Evolutionary conservation across 2,113 vertebrate genomes (phyloP), one percentile per base, ranked within the genome.

Genomic region (Prionailurus viverrinus): DNA sequence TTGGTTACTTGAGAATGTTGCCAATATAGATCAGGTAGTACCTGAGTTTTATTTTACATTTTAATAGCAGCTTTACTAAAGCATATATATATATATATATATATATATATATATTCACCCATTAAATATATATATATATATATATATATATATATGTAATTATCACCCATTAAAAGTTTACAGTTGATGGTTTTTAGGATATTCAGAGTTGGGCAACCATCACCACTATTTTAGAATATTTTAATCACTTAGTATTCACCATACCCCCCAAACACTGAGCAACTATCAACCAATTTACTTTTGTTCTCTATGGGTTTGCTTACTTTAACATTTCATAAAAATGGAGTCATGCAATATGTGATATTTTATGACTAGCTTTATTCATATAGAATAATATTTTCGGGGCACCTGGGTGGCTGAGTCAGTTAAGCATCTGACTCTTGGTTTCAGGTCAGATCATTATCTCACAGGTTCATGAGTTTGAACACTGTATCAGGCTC

Each of bases 11-110:
- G 23, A 97, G 51, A 91, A 74, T 92, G 36, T 41, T 92, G 29
- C 48, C 73, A 93, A 66, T 93, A 94, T 96, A 94, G 51, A 88
- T 90, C 45, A 61, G 55, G 16, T 66, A 71, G 18, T 73, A 66
- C 36, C 63, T 71, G 51, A 92, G 27, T 61, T 95, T 53, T 92
- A 88, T 87, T 96, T 41, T 73, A 25, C 41, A 91, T 83, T 82
- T 93, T 87, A 93, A 66, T 84, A 95, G 73, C 10, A 92, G 31
- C 27, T 92, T 94, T 84, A 74, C 85, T 84, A 31, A 95, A 74
- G 73, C 1, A 2, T 79, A 51, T 13, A 13, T 48, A 48, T 55
- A 19, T 19, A 58, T 58, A 58, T 58, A 58, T 21, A 6, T 21
- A 58, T 21, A 55, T 18, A 55, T 18, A 51, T 51, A 51, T 51